A percentile compares a stretch with the other conserved stretches of the same genome.
These are phyloP conservation scores for Dendrocincla tyrannina DNA, from an alignment of 2,797 vertebrate species.

Conservation along the genomic window DNA sequence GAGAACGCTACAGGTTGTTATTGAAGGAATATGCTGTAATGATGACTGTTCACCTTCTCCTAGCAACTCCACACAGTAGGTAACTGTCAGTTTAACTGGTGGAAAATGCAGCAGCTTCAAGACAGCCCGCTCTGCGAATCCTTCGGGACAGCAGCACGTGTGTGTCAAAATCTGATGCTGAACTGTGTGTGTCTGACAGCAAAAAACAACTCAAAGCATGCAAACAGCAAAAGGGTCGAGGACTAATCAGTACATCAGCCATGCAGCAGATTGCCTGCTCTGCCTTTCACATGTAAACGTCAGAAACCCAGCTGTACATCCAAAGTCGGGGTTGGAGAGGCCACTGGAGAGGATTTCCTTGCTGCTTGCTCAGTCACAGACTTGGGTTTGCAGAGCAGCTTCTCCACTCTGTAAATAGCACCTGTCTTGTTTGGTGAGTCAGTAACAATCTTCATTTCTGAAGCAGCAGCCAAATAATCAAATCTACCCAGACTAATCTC, in stretches of 20 bases:
- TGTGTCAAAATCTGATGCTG: conserved; percentile 37
- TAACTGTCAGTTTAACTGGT: conserved; percentile 73
- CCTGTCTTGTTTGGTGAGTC: not conserved
- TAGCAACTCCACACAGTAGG: conserved; percentile 80
- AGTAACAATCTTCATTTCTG: not conserved
- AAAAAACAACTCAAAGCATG: conserved; percentile 31
- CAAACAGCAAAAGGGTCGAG: conserved; percentile 42
- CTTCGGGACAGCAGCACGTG: conserved; percentile 14
- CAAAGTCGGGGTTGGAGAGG: not conserved
- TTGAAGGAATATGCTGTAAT: conserved; percentile 67
- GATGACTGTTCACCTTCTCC: conserved; percentile 79
- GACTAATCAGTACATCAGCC: conserved; percentile 23
- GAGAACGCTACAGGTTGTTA: conserved; percentile 77
- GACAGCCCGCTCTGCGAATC: conserved; percentile 51
- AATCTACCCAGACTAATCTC: not conserved
- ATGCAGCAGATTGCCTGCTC: conserved; percentile 47
- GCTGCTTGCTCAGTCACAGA: not conserved
- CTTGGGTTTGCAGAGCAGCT: not conserved
- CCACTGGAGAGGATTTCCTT: conserved; percentile 15
- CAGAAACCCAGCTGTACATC: not conserved
- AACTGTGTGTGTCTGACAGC: conserved; percentile 16
- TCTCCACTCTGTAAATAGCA: not conserved
- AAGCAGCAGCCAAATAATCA: conserved; percentile 18
- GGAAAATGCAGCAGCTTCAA: conserved; percentile 72
- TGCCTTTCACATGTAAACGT: conserved; percentile 23